Base-by-base conservation (phyloP, 1,140 invertebrate species). In the Tetranychus urticae region DNA sequence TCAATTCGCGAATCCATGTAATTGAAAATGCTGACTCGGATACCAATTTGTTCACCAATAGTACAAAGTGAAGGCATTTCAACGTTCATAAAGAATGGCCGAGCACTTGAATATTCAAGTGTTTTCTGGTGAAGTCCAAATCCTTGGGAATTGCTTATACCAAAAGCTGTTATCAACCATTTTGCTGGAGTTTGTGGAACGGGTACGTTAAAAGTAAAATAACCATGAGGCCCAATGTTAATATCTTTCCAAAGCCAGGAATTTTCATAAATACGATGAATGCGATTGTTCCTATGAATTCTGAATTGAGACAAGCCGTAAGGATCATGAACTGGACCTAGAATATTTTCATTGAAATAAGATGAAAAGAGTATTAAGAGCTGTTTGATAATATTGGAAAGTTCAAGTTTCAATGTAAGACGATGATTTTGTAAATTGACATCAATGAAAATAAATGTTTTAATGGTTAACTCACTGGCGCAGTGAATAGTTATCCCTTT, bases 181-280 rank as follows among this genome's bases (percentile, higher is more conserved):
- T 86, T 82, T 1, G 86, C 85, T 0, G 89, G 87, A 57, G 73
- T 71, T 42, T 82, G 76, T 0, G 91, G 90, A n/a, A 93, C 87
- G 42, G 85, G 81, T 35, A 86, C 73, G 59, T 83, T 84, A 71
- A 94, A 90, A 45, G 89, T 85, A 66, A 79, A 84, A 36, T 86
- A 78, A 3, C 86, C 86, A 7, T 66, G 61, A 71, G 88, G 85
- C 14, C 89, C 89, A 63, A 92, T 89, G 72, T 92, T 92, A 14
- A 89, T 81, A 73, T 92, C 88, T 64, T 83, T 80, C 89, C 89
- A 96, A 4, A 92, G 72, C 89, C 89, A 96, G 42, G 86, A 83
- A 68, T 92, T 90, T 63, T 92, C 86, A 72, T 92, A 94, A 68
- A 88, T 84, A 3, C 88, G 76, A 67, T 87, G 81, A 52, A 91